phyloP scores from a whole-genome alignment of 2,113 vertebrate genomes.

The Corydoras sp. region DNA sequence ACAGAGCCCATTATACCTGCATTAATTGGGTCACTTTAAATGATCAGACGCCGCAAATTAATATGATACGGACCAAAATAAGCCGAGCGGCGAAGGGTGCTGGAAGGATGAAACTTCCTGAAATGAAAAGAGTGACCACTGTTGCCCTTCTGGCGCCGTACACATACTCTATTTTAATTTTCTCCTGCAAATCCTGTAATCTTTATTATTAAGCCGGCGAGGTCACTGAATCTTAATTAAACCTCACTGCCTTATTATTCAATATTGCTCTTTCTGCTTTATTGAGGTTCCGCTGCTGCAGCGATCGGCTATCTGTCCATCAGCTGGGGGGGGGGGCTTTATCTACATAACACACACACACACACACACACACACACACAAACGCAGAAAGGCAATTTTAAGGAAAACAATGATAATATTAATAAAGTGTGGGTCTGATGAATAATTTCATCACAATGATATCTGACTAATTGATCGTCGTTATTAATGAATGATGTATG shows the following conservation, averaged over 20 bases:
- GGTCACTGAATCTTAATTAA: constrained; percentile 61
- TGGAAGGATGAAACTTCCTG: constrained; percentile 15
- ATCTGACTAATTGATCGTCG: constrained; percentile 58
- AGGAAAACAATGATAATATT: too few species aligned
- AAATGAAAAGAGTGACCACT: constrained; percentile 33
- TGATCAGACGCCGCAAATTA: neutral
- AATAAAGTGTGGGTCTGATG: too few species aligned
- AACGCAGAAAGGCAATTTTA: constrained; percentile 1
- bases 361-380: constrained; percentile 5
- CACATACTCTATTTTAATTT: constrained; percentile 53
- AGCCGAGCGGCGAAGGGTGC: neutral
- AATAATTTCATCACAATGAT: constrained; percentile 49
- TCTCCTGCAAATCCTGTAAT: constrained; percentile 46
- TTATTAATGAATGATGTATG: constrained; percentile 55
- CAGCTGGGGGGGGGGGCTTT: constrained; percentile 31
- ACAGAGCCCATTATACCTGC: neutral
- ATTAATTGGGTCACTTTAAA: constrained; percentile 11
- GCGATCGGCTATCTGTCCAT: constrained; percentile 33
- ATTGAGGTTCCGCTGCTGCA: constrained; percentile 36
- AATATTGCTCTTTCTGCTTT: constrained; percentile 48
- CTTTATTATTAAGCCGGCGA: constrained; percentile 58
- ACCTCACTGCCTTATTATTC: constrained; percentile 61
- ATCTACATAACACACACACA: constrained; percentile 21
- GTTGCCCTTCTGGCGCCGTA: constrained; percentile 39
- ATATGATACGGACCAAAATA: neutral